Evolutionary conservation across 1,140 invertebrate species (phyloP).

Genomic region (Helicoverpa zea): DNA sequence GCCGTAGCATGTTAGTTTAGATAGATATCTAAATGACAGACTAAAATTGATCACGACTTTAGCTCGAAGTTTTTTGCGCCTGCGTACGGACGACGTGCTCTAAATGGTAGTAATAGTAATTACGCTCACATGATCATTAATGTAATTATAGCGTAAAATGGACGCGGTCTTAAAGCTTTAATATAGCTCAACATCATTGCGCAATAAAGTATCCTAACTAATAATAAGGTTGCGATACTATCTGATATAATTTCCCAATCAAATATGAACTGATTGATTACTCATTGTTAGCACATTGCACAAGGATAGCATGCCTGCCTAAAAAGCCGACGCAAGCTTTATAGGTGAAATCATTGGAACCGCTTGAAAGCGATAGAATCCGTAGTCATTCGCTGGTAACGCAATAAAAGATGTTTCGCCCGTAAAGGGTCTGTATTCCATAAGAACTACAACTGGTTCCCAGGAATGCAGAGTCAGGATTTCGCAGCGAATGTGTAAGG

Average conservation of each 20-base stretch:
- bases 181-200: constrained; percentile 1
- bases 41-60: constrained; percentile 46
- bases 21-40: constrained; percentile 48
- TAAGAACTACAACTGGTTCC: constrained; percentile 39
- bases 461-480: constrained; percentile 41
- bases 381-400: no score
- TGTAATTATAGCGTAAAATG: constrained; percentile 23
- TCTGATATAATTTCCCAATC: no score
- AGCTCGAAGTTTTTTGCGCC: constrained; percentile 28
- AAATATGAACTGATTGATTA: no score
- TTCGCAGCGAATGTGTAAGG: constrained; percentile 27
- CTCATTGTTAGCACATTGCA: no score
- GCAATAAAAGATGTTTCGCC: constrained; percentile 7
- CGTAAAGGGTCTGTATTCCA: neutral
- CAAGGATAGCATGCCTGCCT: no score
- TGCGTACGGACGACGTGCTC: neutral
- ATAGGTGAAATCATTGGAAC: no score
- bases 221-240: no score
- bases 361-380: no score
- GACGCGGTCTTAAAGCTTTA: constrained; percentile 2
- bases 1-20: constrained; percentile 10
- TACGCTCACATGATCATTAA: neutral
- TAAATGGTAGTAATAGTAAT: constrained; percentile 17
- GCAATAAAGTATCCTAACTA: no score
- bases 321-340: no score